These are phyloP conservation scores for Tenthredo notha DNA, from an alignment of 2,888 invertebrate species.

Conservation along the genomic window DNA sequence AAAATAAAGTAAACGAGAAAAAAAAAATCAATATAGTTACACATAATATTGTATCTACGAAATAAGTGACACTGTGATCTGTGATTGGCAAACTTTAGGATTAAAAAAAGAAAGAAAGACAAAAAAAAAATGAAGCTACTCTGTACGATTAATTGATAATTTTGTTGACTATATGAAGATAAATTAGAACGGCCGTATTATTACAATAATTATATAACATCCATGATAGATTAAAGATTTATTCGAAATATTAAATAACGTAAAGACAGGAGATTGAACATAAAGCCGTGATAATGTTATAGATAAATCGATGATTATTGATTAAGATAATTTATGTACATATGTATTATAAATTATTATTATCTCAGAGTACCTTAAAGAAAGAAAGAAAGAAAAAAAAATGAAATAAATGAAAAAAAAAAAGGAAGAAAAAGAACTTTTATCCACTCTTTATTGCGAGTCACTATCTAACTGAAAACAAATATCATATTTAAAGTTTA, in stretches of 20 bases:
- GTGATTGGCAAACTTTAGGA: slow-evolving; percentile 48
- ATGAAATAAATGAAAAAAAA: slow-evolving; percentile 53
- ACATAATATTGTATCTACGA: slow-evolving; percentile 46
- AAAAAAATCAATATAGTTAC: slow-evolving; percentile 42
- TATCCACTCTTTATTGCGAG: slow-evolving; percentile 63
- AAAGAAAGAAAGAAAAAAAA: slow-evolving; percentile 53
- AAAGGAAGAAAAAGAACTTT: slow-evolving; percentile 58
- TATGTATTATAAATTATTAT: slow-evolving; percentile 75
- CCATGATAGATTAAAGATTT: slow-evolving; percentile 37
- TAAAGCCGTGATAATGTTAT: slow-evolving; percentile 50
- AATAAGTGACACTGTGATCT: slow-evolving; percentile 53
- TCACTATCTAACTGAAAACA: slow-evolving; percentile 41
- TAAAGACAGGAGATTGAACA: not conserved
- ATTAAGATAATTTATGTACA: slow-evolving; percentile 76
- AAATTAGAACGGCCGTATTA: slow-evolving; percentile 42
- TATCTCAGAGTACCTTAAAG: slow-evolving; percentile 72
- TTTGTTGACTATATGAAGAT: slow-evolving; percentile 58
- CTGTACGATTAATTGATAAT: slow-evolving; percentile 50
- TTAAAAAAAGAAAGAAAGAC: slow-evolving; percentile 25
- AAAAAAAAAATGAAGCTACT: slow-evolving; percentile 19
- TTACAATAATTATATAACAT: slow-evolving; percentile 26
- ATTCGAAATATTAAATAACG: not conserved
- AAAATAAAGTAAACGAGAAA: slow-evolving; percentile 5
- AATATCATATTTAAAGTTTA: slow-evolving; percentile 48
- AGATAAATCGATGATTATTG: slow-evolving; percentile 72